These are phyloP conservation scores for Carposina sasakii DNA, from an alignment of 1,140 invertebrate species.

Conservation along the genomic window DNA sequence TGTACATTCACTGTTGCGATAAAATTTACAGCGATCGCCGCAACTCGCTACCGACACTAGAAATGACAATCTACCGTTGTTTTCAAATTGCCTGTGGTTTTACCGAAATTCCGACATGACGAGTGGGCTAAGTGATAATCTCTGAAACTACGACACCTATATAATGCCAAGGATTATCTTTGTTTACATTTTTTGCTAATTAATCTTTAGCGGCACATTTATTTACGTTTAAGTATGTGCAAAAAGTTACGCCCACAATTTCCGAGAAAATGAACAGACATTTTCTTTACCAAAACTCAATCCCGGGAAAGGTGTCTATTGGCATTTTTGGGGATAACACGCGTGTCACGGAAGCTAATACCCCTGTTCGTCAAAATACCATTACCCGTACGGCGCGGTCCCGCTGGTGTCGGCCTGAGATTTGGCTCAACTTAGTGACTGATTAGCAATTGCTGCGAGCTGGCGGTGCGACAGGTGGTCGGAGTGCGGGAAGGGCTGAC, in stretches of 20 bases:
- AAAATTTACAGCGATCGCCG: constrained; percentile 62
- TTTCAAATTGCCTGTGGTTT: constrained; percentile 63
- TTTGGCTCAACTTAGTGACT: constrained; percentile 67
- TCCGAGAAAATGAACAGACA: no score
- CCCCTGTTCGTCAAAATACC: constrained; percentile 58
- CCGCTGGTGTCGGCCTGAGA: constrained; percentile 59
- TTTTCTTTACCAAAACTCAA: no score
- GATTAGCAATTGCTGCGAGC: constrained; percentile 60
- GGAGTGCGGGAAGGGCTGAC: constrained; percentile 42
- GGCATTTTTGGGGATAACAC: constrained; percentile 27
- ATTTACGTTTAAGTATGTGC: no score
- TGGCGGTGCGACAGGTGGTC: constrained; percentile 46
- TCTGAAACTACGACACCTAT: no score
- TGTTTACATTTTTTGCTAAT: no score
- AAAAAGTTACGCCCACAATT: no score
- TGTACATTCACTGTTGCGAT: constrained; percentile 62
- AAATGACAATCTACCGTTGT: constrained; percentile 59
- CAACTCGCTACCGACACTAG: constrained; percentile 47
- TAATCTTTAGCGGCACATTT: no score
- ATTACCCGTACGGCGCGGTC: constrained; percentile 44
- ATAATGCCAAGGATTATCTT: no score
- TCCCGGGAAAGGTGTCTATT: not conserved
- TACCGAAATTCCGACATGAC: constrained; percentile 47
- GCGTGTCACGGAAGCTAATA: constrained; percentile 39
- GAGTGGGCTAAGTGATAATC: no score